Conservation (phyloP, 1,140 invertebrate genomes). For the Drosophila pruinosa region DNA sequence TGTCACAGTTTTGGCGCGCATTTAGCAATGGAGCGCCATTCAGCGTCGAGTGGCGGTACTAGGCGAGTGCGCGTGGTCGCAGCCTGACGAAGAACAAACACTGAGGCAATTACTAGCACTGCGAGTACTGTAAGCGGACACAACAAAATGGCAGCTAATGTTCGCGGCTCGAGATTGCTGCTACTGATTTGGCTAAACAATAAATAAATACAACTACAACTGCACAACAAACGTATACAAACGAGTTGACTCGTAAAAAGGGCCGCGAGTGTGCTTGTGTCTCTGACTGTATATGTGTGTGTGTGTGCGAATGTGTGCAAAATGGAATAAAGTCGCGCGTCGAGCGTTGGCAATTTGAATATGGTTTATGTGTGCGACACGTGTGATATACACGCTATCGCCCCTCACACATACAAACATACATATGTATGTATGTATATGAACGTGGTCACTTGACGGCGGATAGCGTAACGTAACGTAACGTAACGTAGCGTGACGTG, state of each 20-base stretch:
- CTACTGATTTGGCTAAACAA: conserved; percentile 66
- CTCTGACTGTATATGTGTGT: no score
- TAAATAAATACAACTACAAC: conserved; percentile 65
- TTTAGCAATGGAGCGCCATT: conserved; percentile 52
- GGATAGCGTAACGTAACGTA: conserved; percentile 60
- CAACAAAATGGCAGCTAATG: conserved; percentile 64
- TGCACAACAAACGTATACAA: conserved; percentile 12
- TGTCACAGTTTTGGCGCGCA: conserved; percentile 42
- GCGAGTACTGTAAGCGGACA: conserved; percentile 5
- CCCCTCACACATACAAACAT: not conserved
- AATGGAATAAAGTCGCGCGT: conserved; percentile 15
- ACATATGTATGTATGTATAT: not conserved
- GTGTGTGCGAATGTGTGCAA: conserved; percentile 4
- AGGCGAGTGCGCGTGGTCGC: not conserved
- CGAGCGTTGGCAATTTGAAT: conserved; percentile 74
- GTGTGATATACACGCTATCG: conserved; percentile 43
- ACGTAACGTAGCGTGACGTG: conserved; percentile 43
- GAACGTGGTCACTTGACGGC: conserved; percentile 45
- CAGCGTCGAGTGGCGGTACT: conserved; percentile 51
- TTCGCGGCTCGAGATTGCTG: conserved; percentile 63
- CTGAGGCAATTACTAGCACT: conserved; percentile 14
- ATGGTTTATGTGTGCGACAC: conserved; percentile 52
- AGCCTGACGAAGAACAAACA: conserved; percentile 12
- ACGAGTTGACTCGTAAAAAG: conserved; percentile 18
- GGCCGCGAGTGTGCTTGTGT: conserved; percentile 12